Evolutionary conservation across 2,888 invertebrate genomes (phyloP), one percentile per base, ranked within the genome.

Genomic region (Rhamnusium bicolor): DNA sequence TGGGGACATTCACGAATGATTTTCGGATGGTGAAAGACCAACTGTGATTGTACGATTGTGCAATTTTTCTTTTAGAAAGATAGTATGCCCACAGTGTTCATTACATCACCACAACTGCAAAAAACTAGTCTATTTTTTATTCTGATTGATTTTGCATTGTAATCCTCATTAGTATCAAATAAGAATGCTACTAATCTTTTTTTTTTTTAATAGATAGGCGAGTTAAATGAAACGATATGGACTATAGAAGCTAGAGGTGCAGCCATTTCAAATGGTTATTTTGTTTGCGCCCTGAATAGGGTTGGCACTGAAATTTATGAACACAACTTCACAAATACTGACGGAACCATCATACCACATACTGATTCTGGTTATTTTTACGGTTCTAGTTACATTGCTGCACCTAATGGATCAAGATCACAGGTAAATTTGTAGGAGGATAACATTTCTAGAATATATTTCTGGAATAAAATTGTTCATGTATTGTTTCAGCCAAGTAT

Each of bases 241-340:
- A 91, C 94, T 0, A 94, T 98, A 73, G 99, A 99, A 90, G 98
- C 98, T 0, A 90, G 99, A 76, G 95, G 94, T 88, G 99, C 99
- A 1, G 98, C 99, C 0, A 93, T 99, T 70, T 98, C 98, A 0
- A 99, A 99, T 86, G 93, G 93, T 80, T 99, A 97, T 86, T 99
- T 94, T 85, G 95, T 98, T 0, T 97, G 96, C 83, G 96, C 96
- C 8, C 91, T 94, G 14, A 99, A 99, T 87, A 93, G 99, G 75
- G 98, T 99, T 3, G 99, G 99, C 58, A 94, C 93, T 0, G 98
- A 98, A 89, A 87, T 88, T 18, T 93, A 98, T 88, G 91, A 92
- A 71, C 89, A 94, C 84, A 95, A 94, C 85, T 97, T 96, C 85
- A 95, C 95, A 1, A 95, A 96, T 0, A 97, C 93, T 0, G 94